These are phyloP conservation scores for Lepidotrigona ventralis DNA, from an alignment of 1,140 invertebrate genomes.

Conservation along the genomic window DNA sequence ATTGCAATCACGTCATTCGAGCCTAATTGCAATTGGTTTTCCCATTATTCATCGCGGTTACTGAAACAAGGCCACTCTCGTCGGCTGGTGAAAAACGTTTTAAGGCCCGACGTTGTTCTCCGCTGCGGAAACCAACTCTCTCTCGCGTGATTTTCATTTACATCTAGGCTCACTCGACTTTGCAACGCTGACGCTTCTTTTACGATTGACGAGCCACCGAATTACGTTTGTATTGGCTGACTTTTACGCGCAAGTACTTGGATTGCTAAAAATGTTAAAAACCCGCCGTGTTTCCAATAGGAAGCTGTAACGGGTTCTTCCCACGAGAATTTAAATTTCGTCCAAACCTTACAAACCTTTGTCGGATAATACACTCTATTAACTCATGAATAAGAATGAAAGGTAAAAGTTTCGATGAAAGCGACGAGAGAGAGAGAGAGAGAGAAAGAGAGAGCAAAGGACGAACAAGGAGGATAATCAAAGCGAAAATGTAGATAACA, in stretches of 20 bases:
- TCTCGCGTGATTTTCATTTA: not conserved
- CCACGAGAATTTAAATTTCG: not conserved
- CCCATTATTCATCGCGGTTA: conserved; percentile 36
- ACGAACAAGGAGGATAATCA: conserved; percentile 9
- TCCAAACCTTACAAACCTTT: not conserved
- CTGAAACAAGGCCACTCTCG: conserved; percentile 18
- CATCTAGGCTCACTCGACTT: too few species aligned
- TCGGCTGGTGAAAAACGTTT: not conserved
- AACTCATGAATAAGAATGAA: conserved; percentile 19
- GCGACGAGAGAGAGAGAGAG: too few species aligned
- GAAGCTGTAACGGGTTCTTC: too few species aligned
- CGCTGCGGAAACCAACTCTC: not conserved
- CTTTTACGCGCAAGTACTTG: too few species aligned
- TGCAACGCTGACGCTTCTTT: too few species aligned
- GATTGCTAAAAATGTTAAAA: too few species aligned
- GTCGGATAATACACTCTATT: not conserved
- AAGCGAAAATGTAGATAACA: conserved; percentile 1
- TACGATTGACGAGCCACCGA: too few species aligned
- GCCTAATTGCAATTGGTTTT: conserved; percentile 31
- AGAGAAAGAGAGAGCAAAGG: too few species aligned
- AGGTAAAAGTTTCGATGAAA: conserved; percentile 2
- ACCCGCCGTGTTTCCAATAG: too few species aligned
- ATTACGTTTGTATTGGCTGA: too few species aligned
- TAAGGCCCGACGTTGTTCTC: not conserved
- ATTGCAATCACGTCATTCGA: conserved; percentile 44